Evolutionary conservation across 2,888 invertebrate genomes (phyloP).

Genomic region (Hydraecia micacea): DNA sequence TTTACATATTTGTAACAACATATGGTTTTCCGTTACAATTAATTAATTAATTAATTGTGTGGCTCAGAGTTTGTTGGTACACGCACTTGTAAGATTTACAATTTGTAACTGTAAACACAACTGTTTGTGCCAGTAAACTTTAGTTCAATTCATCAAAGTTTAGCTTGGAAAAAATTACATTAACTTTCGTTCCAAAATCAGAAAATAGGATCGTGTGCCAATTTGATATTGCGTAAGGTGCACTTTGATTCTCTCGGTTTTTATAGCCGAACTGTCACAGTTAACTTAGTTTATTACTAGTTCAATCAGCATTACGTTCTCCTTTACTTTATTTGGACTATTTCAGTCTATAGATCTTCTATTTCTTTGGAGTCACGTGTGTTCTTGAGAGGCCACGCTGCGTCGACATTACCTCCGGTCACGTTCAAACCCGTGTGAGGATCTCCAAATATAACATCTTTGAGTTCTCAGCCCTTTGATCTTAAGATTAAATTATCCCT

Average conservation of each 20-base stretch:
- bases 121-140: slow-evolving; percentile 17
- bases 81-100: not conserved
- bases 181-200: slow-evolving; percentile 16
- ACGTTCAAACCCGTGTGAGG: slow-evolving; percentile 32
- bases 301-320: slow-evolving; percentile 44
- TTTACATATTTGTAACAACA: not conserved
- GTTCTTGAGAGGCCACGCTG: slow-evolving; percentile 30
- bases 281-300: slow-evolving; percentile 44
- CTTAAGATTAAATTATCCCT: slow-evolving; percentile 21
- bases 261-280: slow-evolving; percentile 37
- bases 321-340: slow-evolving; percentile 30
- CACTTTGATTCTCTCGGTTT: slow-evolving; percentile 23
- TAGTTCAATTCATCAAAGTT: slow-evolving; percentile 1
- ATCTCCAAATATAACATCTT: slow-evolving; percentile 21
- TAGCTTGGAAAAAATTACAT: not conserved
- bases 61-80: not conserved
- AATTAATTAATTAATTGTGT: not conserved
- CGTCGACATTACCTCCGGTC: slow-evolving; percentile 42
- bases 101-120: not conserved
- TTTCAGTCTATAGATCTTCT: slow-evolving; percentile 23
- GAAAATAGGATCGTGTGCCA: slow-evolving; percentile 30
- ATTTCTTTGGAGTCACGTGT: slow-evolving; percentile 43
- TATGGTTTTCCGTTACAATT: not conserved
- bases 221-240: slow-evolving; percentile 32
- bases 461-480: slow-evolving; percentile 22